Evolutionary conservation across 2,797 vertebrate genomes (phyloP), one percentile per base, ranked within the genome.

Genomic region (Zenarchopterus dispar): DNA sequence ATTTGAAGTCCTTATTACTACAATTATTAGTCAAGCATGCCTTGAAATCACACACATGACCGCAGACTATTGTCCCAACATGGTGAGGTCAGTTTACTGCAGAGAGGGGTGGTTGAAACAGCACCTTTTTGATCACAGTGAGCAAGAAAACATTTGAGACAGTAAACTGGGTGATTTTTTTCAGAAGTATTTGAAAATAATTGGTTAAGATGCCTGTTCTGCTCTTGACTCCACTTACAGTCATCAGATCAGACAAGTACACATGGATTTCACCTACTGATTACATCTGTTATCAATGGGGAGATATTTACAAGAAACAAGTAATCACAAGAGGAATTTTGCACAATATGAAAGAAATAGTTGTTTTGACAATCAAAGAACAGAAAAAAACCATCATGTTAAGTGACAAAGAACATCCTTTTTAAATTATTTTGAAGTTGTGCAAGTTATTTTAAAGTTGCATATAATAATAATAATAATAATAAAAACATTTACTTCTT

Each of bases 1-100:
- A 60, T 77, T 75, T 64, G 53, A 87, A 81, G 54, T 80, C 73
- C 88, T 86, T 85, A 91, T 93, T 92, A 93, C 67, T 91, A 16
- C 86, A 88, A 94, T 94, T 90, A 92, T 74, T 81, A 89, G 65
- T 88, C 73, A 73, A 88, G 91, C 90, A 75, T 90, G 84, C 64
- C 56, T 67, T 68, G 33, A 68, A 76, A 66, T 75, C 62, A 70
- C 77, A 68, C 77, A 75, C 68, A 87, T 62, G 78, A 81, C 85
- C 86, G 81, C 70, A 55, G 80, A 86, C 81, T 78, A 66, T 83
- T 84, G 81, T 85, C 66, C 63, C 50, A 75, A 70, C 77, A 71
- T 43, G 0, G 54, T 46, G 77, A 78, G 78, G 77, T 63, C 36
- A 2, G 26, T 23, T 59, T 61, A 45, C 81, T 9, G 55, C 82